These are phyloP conservation scores for Epizoanthus scotinus DNA, from an alignment of 92 coral and sea anemone genomes.

Conservation along the genomic window DNA sequence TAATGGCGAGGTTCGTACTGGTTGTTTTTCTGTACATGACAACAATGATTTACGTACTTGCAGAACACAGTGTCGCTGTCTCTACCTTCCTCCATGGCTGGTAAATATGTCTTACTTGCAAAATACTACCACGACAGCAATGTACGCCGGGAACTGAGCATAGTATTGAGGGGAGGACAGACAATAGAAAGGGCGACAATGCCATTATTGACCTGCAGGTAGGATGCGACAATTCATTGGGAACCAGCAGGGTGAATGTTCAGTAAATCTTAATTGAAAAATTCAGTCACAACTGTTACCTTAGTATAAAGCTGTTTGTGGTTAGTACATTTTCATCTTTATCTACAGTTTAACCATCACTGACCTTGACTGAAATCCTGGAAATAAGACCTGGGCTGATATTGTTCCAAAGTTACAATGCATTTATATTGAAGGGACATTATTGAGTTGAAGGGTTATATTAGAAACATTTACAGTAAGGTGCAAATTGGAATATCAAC, in stretches of 20 bases:
- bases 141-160: conserved; percentile 43
- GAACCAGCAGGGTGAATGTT: neutral
- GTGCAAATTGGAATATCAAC: too few species aligned
- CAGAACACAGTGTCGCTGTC: conserved; percentile 49
- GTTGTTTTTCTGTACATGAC: neutral
- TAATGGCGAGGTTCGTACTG: too few species aligned
- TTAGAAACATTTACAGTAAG: too few species aligned
- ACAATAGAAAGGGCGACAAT: conserved; percentile 43
- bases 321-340: neutral
- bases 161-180: conserved; percentile 53
- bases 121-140: conserved; percentile 63
- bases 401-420: too few species aligned
- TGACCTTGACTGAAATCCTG: too few species aligned
- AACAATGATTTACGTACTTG: neutral
- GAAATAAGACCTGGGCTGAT: too few species aligned
- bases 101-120: conserved; percentile 51
- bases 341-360: too few species aligned
- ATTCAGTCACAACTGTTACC: too few species aligned
- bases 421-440: too few species aligned
- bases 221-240: neutral
- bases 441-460: too few species aligned
- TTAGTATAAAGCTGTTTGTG: too few species aligned
- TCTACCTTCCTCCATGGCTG: conserved; percentile 46
- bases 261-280: neutral
- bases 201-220: conserved; percentile 76